Conservation (phyloP, 2,113 vertebrate genomes). For the Pseudopipra pipra region DNA sequence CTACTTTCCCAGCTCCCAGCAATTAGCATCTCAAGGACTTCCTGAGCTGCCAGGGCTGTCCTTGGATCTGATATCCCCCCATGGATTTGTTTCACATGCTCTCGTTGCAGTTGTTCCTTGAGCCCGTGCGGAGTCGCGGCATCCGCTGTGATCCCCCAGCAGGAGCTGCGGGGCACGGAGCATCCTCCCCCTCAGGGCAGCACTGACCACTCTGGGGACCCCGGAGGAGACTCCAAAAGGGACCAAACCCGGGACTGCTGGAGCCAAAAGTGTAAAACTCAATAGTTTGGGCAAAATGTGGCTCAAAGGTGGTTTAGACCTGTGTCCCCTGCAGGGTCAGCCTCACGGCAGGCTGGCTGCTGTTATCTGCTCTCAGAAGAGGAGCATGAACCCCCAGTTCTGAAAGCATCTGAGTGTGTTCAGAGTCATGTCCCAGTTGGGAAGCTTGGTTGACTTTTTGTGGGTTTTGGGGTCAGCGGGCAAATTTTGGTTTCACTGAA, state of each 20-base stretch:
- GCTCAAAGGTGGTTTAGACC: neutral
- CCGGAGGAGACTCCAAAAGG: neutral
- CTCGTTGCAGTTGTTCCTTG: neutral
- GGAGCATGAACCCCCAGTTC: accelerated
- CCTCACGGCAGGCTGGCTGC: neutral
- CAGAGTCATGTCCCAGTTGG: neutral
- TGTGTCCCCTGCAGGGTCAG: neutral
- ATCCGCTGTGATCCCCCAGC: neutral
- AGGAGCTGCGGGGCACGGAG: neutral
- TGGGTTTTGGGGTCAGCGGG: neutral
- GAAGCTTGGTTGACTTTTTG: neutral
- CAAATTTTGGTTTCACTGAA: neutral
- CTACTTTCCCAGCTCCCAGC: constrained; percentile 50
- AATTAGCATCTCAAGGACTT: neutral
- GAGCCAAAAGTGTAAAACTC: neutral
- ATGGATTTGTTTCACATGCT: neutral
- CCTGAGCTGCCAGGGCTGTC: neutral
- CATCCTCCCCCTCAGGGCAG: neutral
- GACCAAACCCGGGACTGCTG: neutral
- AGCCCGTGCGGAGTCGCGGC: neutral
- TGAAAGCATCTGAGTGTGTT: neutral
- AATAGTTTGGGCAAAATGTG: neutral
- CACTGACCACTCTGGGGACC: accelerated
- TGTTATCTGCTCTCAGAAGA: neutral
- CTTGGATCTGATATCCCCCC: neutral